Evolutionary conservation across 2,113 vertebrate genomes (phyloP).

Genomic region (Gallinago paraguaiae): DNA sequence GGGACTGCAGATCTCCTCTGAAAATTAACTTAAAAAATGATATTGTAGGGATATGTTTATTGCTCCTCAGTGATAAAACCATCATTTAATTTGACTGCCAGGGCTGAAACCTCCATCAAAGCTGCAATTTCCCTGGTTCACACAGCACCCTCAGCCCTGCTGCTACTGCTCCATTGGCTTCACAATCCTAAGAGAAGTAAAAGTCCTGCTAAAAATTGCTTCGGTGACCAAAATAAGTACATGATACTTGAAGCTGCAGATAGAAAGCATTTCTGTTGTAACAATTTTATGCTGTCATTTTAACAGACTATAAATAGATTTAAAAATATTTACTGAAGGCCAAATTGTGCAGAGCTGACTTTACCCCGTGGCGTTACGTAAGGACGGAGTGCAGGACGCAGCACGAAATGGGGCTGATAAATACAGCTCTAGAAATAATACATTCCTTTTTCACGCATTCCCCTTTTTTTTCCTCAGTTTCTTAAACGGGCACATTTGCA

Average conservation of each 20-base stretch:
- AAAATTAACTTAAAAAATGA: neutral
- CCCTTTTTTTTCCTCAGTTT: neutral
- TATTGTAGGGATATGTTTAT: neutral
- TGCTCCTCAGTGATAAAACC: neutral
- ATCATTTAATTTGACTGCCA: neutral
- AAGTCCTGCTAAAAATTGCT: constrained; percentile 8
- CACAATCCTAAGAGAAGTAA: neutral
- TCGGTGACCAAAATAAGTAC: neutral
- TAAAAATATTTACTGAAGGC: constrained; percentile 55
- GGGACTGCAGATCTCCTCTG: neutral
- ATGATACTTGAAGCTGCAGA: neutral
- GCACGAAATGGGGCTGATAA: neutral
- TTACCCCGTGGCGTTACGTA: neutral
- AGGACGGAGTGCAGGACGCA: neutral
- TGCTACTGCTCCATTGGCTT: neutral
- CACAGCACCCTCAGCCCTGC: neutral
- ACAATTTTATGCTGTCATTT: constrained; percentile 7
- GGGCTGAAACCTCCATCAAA: neutral
- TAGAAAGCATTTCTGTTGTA: constrained; percentile 17
- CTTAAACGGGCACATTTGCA: neutral
- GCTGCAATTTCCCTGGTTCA: neutral
- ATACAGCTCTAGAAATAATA: neutral
- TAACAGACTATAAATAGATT: constrained; percentile 32
- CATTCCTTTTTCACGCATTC: neutral
- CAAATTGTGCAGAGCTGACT: constrained; percentile 16